Evolutionary conservation across 2,888 invertebrate species (phyloP).

Genomic region (Perithous albicinctus): DNA sequence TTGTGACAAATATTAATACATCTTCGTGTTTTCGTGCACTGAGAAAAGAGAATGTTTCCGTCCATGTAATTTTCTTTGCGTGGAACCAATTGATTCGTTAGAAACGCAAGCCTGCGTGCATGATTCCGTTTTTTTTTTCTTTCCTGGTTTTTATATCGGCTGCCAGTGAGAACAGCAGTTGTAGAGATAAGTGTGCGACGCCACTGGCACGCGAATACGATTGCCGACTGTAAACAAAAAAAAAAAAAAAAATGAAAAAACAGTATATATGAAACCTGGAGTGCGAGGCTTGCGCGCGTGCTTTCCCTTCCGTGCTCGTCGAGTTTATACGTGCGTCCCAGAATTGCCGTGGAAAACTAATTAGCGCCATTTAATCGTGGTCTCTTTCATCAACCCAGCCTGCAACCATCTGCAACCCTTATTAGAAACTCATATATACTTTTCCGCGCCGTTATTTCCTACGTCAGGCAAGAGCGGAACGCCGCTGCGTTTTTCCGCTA

Average conservation of each 20-base stretch:
- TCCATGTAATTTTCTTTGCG: neutral
- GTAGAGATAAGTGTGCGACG: constrained; percentile 36
- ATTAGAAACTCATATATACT: constrained; percentile 49
- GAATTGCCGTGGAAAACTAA: constrained; percentile 65
- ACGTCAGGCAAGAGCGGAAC: neutral
- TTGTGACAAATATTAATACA: too few relatives aligned
- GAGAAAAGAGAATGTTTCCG: neutral
- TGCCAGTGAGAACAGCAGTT: constrained; percentile 1
- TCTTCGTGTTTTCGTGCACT: neutral
- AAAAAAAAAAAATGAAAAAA: neutral
- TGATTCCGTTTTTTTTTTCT: constrained; percentile 40
- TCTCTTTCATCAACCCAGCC: constrained; percentile 50
- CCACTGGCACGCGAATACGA: constrained; percentile 53
- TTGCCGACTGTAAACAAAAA: constrained; percentile 14
- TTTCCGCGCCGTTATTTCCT: constrained; percentile 35
- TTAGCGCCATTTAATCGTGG: constrained; percentile 67
- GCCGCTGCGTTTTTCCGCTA: neutral
- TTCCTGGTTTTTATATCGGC: neutral
- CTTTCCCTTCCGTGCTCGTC: constrained; percentile 45
- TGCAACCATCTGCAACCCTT: constrained; percentile 20
- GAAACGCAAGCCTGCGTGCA: constrained; percentile 4
- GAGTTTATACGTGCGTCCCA: constrained; percentile 53
- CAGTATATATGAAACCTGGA: constrained; percentile 26
- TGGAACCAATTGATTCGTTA: constrained; percentile 50
- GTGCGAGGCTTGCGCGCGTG: constrained; percentile 39